Conservation (phyloP, 1,140 invertebrate species). For the Heterodera carotae region DNA sequence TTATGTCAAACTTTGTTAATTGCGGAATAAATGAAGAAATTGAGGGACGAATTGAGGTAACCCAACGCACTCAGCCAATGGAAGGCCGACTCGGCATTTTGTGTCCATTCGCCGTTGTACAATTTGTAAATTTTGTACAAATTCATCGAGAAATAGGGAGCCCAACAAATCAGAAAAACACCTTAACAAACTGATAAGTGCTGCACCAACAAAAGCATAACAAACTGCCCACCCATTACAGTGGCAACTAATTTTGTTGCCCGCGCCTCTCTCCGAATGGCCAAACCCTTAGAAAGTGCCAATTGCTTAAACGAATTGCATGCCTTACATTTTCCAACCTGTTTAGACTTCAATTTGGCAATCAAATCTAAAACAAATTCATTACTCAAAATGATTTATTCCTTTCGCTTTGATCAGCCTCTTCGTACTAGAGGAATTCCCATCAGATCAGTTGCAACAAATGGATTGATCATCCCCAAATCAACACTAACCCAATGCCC, state of each 20-base stretch:
- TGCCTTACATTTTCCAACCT: not conserved
- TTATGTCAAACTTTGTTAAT: constrained; percentile 59
- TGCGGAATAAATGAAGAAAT: constrained; percentile 64
- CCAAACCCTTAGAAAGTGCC: constrained; percentile 53
- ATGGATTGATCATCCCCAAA: too few species aligned
- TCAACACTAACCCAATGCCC: constrained; percentile 53
- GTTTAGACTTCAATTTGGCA: constrained; percentile 65
- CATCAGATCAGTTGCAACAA: too few species aligned
- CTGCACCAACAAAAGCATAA: constrained; percentile 3
- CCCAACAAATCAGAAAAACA: constrained; percentile 64
- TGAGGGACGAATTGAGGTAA: constrained; percentile 63
- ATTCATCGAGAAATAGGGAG: constrained; percentile 65
- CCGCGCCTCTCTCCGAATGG: constrained; percentile 61
- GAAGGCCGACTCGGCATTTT: constrained; percentile 54
- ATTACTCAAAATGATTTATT: not conserved
- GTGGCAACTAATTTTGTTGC: constrained; percentile 65
- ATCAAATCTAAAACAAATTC: constrained; percentile 43
- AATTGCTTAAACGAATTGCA: not conserved
- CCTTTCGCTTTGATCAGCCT: not conserved
- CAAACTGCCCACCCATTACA: constrained; percentile 58
- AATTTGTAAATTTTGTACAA: constrained; percentile 64
- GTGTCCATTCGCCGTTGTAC: constrained; percentile 50
- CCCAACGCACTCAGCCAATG: constrained; percentile 65
- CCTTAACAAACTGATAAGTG: constrained; percentile 49
- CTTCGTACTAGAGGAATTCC: not conserved